Evolutionary conservation across 2,113 vertebrate species (phyloP).

Genomic region (Formicarius rufipectus): DNA sequence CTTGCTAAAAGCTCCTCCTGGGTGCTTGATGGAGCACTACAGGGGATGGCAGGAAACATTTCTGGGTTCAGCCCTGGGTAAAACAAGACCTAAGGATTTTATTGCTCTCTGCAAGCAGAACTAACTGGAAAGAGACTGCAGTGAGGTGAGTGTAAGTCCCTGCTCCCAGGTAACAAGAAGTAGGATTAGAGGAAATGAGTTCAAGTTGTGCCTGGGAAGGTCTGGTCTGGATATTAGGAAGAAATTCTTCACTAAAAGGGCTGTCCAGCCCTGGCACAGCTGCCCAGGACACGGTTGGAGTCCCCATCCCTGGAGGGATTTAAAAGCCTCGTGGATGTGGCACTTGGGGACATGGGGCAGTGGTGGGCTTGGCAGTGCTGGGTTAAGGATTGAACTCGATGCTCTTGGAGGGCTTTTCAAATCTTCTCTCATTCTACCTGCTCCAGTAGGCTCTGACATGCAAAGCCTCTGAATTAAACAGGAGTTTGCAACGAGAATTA

Average conservation of each 20-base stretch:
- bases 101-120: neutral
- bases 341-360: neutral
- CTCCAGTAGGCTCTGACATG: neutral
- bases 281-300: neutral
- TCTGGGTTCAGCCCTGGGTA: neutral
- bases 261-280: neutral
- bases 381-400: fast-evolving
- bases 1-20: neutral
- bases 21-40: fast-evolving
- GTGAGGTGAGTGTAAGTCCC: too few species aligned
- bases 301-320: too few species aligned
- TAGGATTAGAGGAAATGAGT: neutral
- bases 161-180: neutral
- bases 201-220: neutral
- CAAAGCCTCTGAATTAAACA: neutral
- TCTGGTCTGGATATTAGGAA: neutral
- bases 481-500: neutral
- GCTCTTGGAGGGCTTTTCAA: neutral
- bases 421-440: neutral
- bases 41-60: neutral
- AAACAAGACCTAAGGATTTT: neutral
- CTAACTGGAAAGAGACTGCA: neutral
- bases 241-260: neutral
- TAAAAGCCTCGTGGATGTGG: neutral
- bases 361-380: neutral